A percentile compares a stretch with the other conserved stretches of the same genome.
phyloP scores from a whole-genome alignment of 64 coral and sea anemone species.

The Anthopleura sola region DNA sequence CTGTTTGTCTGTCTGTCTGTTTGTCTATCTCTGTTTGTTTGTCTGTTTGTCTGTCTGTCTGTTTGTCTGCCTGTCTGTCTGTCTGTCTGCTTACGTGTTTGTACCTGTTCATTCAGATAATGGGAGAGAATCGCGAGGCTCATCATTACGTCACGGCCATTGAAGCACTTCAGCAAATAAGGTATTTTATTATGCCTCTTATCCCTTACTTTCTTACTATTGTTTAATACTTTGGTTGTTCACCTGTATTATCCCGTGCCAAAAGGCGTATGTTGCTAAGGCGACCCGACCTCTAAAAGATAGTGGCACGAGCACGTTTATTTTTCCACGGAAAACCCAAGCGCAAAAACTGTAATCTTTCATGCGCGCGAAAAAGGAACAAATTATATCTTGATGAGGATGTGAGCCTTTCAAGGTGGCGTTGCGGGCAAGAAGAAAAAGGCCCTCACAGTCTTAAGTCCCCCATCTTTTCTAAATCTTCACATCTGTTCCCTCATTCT shows the following conservation, averaged over 20 bases:
- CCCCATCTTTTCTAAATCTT: no score
- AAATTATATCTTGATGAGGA: no score
- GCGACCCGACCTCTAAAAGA: no score
- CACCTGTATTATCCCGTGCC: neutral
- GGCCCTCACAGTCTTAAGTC: no score
- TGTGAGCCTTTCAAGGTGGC: no score
- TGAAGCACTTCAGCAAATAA: constrained; percentile 92
- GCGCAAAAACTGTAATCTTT: no score
- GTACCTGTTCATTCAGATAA: neutral
- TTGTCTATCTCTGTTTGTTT: neutral
- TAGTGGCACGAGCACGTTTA: no score
- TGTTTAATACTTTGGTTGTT: neutral
- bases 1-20: neutral
- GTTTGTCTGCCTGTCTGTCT: neutral
- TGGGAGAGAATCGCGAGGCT: constrained; percentile 56
- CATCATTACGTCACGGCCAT: constrained; percentile 90
- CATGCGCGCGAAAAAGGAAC: no score
- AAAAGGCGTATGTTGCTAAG: neutral
- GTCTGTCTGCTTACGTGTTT: constrained; percentile 30
- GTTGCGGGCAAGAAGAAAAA: no score
- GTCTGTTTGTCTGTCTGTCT: no score
- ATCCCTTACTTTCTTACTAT: neutral
- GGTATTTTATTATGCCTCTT: constrained; percentile 21
- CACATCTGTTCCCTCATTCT: no score
- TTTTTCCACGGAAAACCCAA: neutral